Evolutionary conservation across 1,140 invertebrate species (phyloP), one percentile per base, ranked within the genome.

Genomic region (Steinernema khuongi): DNA sequence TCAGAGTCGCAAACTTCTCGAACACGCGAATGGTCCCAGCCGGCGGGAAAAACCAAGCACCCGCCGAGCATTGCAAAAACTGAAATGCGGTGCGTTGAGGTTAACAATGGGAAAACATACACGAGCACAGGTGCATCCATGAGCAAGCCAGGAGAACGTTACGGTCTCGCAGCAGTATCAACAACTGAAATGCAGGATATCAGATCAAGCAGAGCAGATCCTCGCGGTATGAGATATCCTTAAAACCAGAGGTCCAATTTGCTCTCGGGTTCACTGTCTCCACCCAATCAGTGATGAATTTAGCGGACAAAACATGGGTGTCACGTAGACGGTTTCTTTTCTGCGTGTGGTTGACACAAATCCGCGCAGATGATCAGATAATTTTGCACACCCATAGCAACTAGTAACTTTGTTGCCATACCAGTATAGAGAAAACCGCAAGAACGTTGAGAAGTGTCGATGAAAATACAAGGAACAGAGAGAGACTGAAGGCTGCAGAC

Each of bases 21-120:
- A 7, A 97, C 92, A 73, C 90, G 87, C 0, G 90, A 88, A 17
- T 93, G 90, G 81, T 93, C 91, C 94, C 94, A 98, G 4, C 93
- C 94, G 19, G 92, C 90, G 0, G 96, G 95, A 88, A 92, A 97
- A n/a, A 93, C 89, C 19, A 91, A 89, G 67, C 95, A 92, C 2
- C 92, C 92, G 1, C 90, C 90, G 1, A 92, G 89, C 89, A 94
- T 91, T 79, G 90, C 92, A 18, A 91, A 83, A 18, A 92, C 93
- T 94, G 87, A n/a, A 80, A 83, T 41, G 17, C 4, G n/a, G 17
- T 66, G 44, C 11, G 11, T 60, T 60, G 7, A 60, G 26, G 4
- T 17, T 18, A 31, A 76, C 18, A 67, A 69, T 18, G 17, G 43
- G 31, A 31, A 73, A 36, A 66, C 72, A 74, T 30, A 78, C 77